Percentiles rank a stretch among this genome's conserved stretches.
Conservation (phyloP, 2,113 vertebrate genomes). For the Petrocephalus microphthalmus region DNA sequence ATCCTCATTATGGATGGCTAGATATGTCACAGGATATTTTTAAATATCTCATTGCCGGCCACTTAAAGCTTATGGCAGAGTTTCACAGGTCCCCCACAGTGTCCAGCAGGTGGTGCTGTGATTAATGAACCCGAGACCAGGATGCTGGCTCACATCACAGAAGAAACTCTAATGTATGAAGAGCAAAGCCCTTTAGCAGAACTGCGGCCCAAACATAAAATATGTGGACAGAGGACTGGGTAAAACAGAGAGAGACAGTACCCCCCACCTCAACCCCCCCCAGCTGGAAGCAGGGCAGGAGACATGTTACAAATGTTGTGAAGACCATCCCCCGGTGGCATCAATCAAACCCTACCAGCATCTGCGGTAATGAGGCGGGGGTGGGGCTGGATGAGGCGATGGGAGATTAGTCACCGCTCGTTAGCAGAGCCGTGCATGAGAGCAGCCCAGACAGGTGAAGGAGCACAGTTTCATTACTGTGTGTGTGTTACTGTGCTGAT, state of each 20-base stretch:
- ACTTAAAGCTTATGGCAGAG: neutral
- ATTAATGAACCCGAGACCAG: neutral
- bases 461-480: conserved; percentile 1
- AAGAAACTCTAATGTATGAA: neutral
- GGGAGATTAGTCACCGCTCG: conserved; percentile 77
- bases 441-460: conserved; percentile 46
- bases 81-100: neutral
- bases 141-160: neutral
- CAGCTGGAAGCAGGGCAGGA: conserved; percentile 73
- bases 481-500: conserved; percentile 7
- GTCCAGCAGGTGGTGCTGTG: neutral
- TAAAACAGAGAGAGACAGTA: neutral
- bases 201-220: neutral
- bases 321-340: conserved; percentile 88
- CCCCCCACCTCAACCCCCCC: conserved; percentile 39
- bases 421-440: conserved; percentile 61
- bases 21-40: neutral
- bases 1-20: neutral
- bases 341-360: conserved; percentile 85
- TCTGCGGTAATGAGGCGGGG: conserved; percentile 87
- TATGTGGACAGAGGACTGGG: neutral
- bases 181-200: neutral
- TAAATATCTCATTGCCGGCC: neutral
- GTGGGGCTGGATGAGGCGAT: conserved; percentile 73
- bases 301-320: conserved; percentile 93